phyloP scores from a whole-genome alignment of 2,797 vertebrate genomes.

The Tympanoctomys barrerae region DNA sequence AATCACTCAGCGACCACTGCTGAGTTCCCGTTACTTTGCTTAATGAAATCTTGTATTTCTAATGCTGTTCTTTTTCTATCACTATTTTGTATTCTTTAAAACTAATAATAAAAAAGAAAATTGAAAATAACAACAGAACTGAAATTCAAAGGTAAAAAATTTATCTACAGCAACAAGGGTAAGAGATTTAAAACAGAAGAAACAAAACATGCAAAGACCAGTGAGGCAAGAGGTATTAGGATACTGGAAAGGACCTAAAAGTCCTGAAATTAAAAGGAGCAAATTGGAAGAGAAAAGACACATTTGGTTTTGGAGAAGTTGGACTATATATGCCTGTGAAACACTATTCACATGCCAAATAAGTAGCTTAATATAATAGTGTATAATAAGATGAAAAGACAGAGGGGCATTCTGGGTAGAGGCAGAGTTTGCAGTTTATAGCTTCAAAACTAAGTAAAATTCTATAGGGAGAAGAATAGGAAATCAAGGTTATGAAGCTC shows the following conservation, averaged over 20 bases:
- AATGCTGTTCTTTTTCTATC: too few relatives aligned
- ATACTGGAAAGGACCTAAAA: not conserved
- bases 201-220: not conserved
- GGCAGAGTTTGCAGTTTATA: not conserved
- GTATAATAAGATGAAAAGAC: not conserved
- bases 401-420: not conserved
- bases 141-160: conserved; percentile 17
- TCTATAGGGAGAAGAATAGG: not conserved
- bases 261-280: not conserved
- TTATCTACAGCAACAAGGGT: not conserved
- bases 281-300: not conserved
- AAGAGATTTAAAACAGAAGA: not conserved
- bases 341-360: not conserved
- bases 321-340: not conserved
- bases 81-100: too few relatives aligned
- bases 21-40: too few relatives aligned
- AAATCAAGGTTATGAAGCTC: not conserved
- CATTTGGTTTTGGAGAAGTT: not conserved
- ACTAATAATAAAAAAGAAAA: too few relatives aligned
- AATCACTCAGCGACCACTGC: too few relatives aligned
- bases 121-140: not conserved
- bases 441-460: not conserved
- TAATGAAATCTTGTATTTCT: too few relatives aligned
- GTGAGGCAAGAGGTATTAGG: not conserved
- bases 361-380: not conserved